A percentile compares a stretch with the other conserved stretches of the same genome.
Evolutionary conservation across 1,140 invertebrate genomes (phyloP).

Genomic region (Cyphomyrmex costatus): DNA sequence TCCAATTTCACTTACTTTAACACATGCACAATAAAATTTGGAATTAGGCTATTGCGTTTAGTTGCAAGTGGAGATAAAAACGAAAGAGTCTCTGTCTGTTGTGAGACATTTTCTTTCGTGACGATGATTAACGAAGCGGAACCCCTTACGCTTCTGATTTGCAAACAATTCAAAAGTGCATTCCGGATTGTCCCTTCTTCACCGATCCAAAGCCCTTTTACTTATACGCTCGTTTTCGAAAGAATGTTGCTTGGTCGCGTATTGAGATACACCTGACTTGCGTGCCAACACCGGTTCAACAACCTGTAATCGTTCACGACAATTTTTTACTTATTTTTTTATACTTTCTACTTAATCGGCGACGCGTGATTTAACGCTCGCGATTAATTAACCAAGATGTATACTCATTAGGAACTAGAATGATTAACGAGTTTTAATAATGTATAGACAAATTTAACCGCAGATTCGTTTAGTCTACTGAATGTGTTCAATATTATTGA

Average conservation of each 20-base stretch:
- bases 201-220: conserved; percentile 54
- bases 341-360: conserved; percentile 25
- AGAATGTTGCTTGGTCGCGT: conserved; percentile 65
- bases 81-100: too few relatives aligned
- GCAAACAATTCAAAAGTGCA: conserved; percentile 53
- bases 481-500: not conserved
- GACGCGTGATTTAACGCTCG: conserved; percentile 61
- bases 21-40: not conserved
- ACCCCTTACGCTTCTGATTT: conserved; percentile 39
- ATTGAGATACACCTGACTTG: conserved; percentile 68
- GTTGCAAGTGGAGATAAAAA: not conserved
- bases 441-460: conserved; percentile 23
- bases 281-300: conserved; percentile 69
- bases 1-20: not conserved
- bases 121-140: conserved; percentile 45
- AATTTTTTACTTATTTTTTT: conserved; percentile 6
- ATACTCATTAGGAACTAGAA: conserved; percentile 17
- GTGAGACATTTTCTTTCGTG: conserved; percentile 26
- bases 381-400: conserved; percentile 52
- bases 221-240: conserved; percentile 69
- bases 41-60: conserved; percentile 3
- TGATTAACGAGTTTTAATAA: conserved; percentile 15
- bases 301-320: conserved; percentile 52
- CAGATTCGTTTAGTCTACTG: too few relatives aligned
- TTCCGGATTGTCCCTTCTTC: conserved; percentile 43